These are phyloP conservation scores for Mycalesis mineus DNA, from an alignment of 2,888 invertebrate species.

Conservation along the genomic window DNA sequence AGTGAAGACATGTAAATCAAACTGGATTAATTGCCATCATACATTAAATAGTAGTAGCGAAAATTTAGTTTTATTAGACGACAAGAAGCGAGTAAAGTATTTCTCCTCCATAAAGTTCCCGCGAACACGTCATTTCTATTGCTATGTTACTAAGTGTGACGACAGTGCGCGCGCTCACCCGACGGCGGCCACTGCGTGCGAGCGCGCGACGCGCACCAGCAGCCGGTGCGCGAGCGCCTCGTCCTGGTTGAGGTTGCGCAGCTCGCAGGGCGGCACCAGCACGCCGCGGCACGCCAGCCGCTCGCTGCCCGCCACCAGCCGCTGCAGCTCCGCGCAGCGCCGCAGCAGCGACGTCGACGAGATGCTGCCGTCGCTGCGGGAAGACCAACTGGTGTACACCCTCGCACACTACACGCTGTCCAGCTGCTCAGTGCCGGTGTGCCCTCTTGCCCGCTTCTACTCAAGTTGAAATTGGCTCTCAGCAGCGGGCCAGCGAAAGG, in stretches of 20 bases:
- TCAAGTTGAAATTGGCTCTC: too few species aligned
- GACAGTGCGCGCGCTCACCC: not conserved
- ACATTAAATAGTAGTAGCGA: too few species aligned
- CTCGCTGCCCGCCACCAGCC: slow-evolving; percentile 70
- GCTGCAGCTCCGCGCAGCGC: slow-evolving; percentile 66
- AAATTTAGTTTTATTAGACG: too few species aligned
- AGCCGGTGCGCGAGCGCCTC: slow-evolving; percentile 42
- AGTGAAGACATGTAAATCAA: too few species aligned
- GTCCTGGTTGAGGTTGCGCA: slow-evolving; percentile 41
- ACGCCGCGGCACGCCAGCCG: slow-evolving; percentile 69
- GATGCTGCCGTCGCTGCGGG: slow-evolving; percentile 56
- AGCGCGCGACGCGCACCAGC: slow-evolving; percentile 39
- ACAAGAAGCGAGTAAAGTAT: too few species aligned
- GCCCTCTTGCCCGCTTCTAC: slow-evolving; percentile 82
- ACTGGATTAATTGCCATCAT: too few species aligned
- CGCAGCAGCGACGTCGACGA: slow-evolving; percentile 61
- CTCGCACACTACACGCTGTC: slow-evolving; percentile 73
- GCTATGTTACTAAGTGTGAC: too few species aligned
- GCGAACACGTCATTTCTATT: too few species aligned
- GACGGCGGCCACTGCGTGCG: slow-evolving; percentile 11
- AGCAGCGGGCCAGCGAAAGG: too few species aligned
- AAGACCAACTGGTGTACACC: not conserved
- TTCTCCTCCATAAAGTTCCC: too few species aligned
- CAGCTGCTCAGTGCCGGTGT: slow-evolving; percentile 80
- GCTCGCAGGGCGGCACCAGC: slow-evolving; percentile 57